Evolutionary conservation across 2,888 invertebrate species (phyloP).

Genomic region (Heteromurus nitidus): DNA sequence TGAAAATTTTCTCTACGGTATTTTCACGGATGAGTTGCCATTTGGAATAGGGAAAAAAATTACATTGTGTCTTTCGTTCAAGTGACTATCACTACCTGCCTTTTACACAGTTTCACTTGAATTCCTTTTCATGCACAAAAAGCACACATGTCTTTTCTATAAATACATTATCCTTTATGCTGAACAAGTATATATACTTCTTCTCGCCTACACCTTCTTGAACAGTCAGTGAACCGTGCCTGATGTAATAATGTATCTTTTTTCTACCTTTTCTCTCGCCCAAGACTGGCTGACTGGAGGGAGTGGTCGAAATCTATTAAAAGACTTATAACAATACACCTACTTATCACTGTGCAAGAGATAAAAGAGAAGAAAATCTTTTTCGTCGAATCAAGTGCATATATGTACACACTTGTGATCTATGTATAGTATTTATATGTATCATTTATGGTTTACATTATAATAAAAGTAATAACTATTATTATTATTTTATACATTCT

Average conservation of each 20-base stretch:
- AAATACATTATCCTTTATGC: no score
- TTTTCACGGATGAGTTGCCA: slow-evolving; percentile 50
- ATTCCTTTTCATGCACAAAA: slow-evolving; percentile 16
- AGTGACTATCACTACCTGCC: slow-evolving; percentile 25
- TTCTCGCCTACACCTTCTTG: slow-evolving; percentile 40
- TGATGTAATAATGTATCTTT: slow-evolving; percentile 47
- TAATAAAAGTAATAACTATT: slow-evolving; percentile 23
- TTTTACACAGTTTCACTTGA: slow-evolving; percentile 39
- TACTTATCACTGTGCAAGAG: background rate
- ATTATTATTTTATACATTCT: slow-evolving; percentile 24
- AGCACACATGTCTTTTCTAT: slow-evolving; percentile 31
- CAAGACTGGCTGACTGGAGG: background rate
- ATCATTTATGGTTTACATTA: background rate
- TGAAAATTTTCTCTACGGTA: slow-evolving; percentile 33
- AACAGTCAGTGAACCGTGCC: slow-evolving; percentile 48
- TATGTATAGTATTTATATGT: no score
- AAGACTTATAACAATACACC: background rate
- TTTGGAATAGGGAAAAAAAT: slow-evolving; percentile 29
- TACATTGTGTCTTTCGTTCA: slow-evolving; percentile 13
- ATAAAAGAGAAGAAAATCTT: background rate
- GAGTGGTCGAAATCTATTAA: slow-evolving; percentile 4
- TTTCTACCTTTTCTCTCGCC: slow-evolving; percentile 5
- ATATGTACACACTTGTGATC: no score
- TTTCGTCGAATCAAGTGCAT: background rate
- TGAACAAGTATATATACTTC: no score